phyloP scores from a whole-genome alignment of 1,140 invertebrate species.

The Cydia strobilella region DNA sequence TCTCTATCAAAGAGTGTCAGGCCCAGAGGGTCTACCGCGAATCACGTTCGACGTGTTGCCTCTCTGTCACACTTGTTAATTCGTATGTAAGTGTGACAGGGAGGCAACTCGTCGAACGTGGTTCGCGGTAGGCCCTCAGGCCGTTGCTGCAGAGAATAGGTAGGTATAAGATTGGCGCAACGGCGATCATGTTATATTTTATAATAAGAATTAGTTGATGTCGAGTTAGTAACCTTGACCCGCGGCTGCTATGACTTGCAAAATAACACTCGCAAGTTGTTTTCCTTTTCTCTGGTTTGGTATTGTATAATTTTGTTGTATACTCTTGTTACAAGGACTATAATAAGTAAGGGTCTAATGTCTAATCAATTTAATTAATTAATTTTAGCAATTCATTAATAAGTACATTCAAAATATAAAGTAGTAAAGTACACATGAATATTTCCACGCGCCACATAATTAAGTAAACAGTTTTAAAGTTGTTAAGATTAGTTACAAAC shows the following conservation, averaged over 20 bases:
- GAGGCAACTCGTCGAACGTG: too few relatives aligned
- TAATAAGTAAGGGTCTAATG: background rate
- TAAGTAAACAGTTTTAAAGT: conserved; percentile 25
- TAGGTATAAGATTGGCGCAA: background rate
- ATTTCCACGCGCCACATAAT: conserved; percentile 7
- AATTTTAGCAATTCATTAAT: background rate
- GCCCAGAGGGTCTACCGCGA: too few relatives aligned
- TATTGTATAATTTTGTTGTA: background rate
- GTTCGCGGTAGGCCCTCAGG: too few relatives aligned
- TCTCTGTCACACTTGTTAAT: too few relatives aligned
- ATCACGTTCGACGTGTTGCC: too few relatives aligned
- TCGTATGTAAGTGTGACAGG: too few relatives aligned
- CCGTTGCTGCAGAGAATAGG: background rate
- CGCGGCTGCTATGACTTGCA: background rate
- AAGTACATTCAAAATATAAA: conserved; percentile 25
- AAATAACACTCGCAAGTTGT: background rate
- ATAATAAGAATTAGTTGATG: background rate
- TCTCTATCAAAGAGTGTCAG: too few relatives aligned
- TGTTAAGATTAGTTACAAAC: conserved; percentile 18
- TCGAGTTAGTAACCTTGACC: background rate
- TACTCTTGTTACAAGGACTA: background rate
- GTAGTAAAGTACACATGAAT: too few relatives aligned
- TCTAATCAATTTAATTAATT: background rate
- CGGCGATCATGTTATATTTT: background rate
- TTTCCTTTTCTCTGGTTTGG: background rate